Conservation (phyloP, 2,113 vertebrate genomes). For the Athene cunicularia region DNA sequence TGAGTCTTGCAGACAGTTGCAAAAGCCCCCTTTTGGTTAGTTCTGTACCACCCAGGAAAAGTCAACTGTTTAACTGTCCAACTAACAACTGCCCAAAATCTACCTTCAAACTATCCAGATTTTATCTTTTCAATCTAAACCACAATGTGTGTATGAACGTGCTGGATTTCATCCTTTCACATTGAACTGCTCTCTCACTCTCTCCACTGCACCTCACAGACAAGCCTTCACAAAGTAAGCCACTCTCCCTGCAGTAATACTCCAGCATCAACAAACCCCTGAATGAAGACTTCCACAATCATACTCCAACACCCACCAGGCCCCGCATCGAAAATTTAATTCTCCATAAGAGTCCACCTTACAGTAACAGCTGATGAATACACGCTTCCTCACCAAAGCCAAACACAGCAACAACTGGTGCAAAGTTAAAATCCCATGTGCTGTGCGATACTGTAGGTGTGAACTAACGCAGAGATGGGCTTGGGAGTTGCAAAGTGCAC, state of each 20-base stretch:
- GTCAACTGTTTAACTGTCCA: not conserved
- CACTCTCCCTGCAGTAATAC: not conserved
- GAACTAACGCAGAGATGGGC: not conserved
- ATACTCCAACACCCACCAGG: not conserved
- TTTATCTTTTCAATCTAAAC: not conserved
- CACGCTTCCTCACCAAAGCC: not conserved
- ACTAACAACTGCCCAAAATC: not conserved
- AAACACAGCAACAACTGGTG: not conserved
- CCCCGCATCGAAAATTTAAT: not conserved
- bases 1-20: not conserved
- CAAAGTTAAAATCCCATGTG: not conserved
- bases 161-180: not conserved
- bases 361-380: not conserved
- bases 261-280: not conserved
- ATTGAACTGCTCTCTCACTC: not conserved
- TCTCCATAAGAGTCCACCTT: not conserved
- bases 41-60: not conserved
- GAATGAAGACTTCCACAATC: not conserved
- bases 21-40: not conserved
- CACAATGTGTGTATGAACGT: not conserved
- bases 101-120: not conserved
- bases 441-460: rapidly evolving
- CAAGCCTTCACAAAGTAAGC: not conserved
- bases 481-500: not conserved
- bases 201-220: not conserved